These are phyloP conservation scores for Pteronura brasiliensis DNA, from an alignment of 2,113 vertebrate genomes.

Conservation along the genomic window DNA sequence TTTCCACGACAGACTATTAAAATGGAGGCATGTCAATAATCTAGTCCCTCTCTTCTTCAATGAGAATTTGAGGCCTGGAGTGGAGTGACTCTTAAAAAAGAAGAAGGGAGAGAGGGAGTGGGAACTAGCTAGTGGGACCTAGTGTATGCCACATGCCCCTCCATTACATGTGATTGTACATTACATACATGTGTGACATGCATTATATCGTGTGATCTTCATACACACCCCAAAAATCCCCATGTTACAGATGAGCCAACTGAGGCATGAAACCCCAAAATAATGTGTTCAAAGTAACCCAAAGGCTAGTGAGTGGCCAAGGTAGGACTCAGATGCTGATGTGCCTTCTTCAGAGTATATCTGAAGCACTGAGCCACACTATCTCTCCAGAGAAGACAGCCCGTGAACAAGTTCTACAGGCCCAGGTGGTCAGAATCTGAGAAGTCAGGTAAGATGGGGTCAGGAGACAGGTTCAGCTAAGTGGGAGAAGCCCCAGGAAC, in stretches of 20 bases:
- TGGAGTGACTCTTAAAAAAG: not conserved
- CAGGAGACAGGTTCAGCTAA: not conserved
- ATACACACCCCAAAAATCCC: not conserved
- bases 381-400: not conserved
- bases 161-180: not conserved
- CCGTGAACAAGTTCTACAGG: not conserved
- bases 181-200: not conserved
- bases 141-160: not conserved
- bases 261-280: not conserved
- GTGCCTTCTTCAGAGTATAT: not conserved
- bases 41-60: not conserved
- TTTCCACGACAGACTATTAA: not conserved
- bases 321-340: not conserved
- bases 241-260: not conserved
- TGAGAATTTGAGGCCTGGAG: not conserved
- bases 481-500: not conserved
- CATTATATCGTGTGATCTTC: not conserved
- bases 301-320: not conserved
- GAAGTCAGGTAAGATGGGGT: not conserved
- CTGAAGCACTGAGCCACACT: not conserved
- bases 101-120: too few relatives aligned
- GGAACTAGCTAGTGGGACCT: not conserved
- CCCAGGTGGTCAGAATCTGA: not conserved
- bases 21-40: not conserved
- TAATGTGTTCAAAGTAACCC: not conserved